These are phyloP conservation scores for Lacerta viridis DNA, from an alignment of 2,797 vertebrate species.

Conservation along the genomic window DNA sequence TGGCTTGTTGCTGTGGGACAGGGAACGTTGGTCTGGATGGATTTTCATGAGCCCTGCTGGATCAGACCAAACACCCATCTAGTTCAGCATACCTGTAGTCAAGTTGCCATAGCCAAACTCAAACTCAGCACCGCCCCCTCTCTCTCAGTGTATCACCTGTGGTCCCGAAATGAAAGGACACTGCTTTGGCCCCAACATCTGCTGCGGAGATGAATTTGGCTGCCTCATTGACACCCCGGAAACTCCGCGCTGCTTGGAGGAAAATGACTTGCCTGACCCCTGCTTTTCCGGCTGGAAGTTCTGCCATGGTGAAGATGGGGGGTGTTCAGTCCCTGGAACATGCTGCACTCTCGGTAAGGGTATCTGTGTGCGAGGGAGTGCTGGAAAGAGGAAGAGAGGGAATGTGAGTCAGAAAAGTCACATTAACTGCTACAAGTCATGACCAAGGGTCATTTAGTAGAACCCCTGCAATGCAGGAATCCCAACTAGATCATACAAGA, in stretches of 20 bases:
- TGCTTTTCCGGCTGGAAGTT: constrained; percentile 84
- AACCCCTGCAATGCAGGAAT: no score
- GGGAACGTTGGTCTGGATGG: neutral
- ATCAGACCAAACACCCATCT: no score
- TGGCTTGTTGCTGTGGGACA: neutral
- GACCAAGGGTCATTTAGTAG: no score
- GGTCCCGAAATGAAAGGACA: constrained; percentile 86
- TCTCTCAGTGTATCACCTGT: constrained; percentile 84
- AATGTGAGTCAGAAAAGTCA: no score
- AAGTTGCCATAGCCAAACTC: neutral
- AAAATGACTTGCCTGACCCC: constrained; percentile 89
- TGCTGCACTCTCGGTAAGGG: constrained; percentile 86
- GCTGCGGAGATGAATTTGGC: constrained; percentile 89
- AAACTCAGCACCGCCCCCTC: no score
- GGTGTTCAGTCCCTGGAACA: constrained; percentile 84
- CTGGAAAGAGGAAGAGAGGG: no score
- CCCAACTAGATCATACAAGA: no score
- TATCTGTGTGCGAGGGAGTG: neutral
- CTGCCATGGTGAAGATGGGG: constrained; percentile 79
- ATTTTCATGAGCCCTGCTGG: neutral
- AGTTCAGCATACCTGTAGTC: neutral
- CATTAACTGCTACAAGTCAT: no score
- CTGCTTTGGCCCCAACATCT: constrained; percentile 91
- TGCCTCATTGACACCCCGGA: constrained; percentile 90
- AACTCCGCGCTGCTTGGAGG: constrained; percentile 86